These are phyloP conservation scores for Arothron firmamentum DNA, from an alignment of 2,113 vertebrate species.

Conservation along the genomic window DNA sequence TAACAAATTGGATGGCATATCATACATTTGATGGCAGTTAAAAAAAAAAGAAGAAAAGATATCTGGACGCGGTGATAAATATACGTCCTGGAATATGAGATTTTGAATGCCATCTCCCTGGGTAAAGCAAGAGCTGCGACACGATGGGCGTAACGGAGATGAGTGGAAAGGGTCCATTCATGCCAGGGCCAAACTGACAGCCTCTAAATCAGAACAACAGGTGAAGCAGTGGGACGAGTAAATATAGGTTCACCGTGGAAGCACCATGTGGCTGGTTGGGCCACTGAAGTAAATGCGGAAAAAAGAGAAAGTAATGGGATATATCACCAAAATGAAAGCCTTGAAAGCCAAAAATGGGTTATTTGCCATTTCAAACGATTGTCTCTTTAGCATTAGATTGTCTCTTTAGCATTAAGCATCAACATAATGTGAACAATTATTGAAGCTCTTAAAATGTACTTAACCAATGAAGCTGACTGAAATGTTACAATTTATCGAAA, in stretches of 20 bases:
- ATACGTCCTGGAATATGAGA: slow-evolving; percentile 7
- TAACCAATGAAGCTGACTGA: too few species aligned
- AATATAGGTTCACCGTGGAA: slow-evolving; percentile 63
- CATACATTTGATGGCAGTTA: not conserved
- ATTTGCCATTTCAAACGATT: not conserved
- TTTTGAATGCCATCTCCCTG: slow-evolving; percentile 16
- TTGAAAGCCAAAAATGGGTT: not conserved
- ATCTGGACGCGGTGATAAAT: not conserved
- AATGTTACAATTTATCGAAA: too few species aligned
- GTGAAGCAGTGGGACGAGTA: slow-evolving; percentile 60
- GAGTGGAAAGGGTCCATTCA: slow-evolving; percentile 53
- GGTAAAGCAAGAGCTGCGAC: slow-evolving; percentile 14
- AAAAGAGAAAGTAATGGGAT: not conserved
- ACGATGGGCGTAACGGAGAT: slow-evolving; percentile 20
- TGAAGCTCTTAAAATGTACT: too few species aligned
- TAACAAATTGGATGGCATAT: too few species aligned
- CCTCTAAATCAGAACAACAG: slow-evolving; percentile 66
- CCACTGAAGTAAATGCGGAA: slow-evolving; percentile 10
- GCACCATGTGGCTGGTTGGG: slow-evolving; percentile 27
- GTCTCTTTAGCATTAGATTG: not conserved
- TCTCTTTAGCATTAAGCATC: not conserved
- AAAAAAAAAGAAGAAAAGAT: not conserved
- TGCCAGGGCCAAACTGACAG: slow-evolving; percentile 59
- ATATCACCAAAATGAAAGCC: too few species aligned
- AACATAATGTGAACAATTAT: too few species aligned